phyloP scores from a whole-genome alignment of 2,113 vertebrate species.

The Xiphias gladius region DNA sequence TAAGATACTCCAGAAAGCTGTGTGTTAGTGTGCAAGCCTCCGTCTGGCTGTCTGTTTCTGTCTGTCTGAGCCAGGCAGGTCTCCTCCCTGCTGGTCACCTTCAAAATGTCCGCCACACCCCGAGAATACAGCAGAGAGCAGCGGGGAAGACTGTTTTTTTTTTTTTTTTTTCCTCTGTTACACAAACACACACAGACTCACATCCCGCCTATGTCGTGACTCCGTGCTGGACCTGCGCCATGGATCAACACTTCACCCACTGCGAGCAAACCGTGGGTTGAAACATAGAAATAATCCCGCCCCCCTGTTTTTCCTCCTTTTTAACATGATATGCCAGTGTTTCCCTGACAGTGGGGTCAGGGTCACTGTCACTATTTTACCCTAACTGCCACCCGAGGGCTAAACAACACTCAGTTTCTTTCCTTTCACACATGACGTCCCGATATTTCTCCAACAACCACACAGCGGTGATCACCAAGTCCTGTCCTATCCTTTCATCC shows the following conservation, averaged over 20 bases:
- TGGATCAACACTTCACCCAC: conserved; percentile 29
- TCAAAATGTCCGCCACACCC: conserved; percentile 63
- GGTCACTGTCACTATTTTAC: no score
- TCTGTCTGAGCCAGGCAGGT: conserved; percentile 6
- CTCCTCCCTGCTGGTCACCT: conserved; percentile 53
- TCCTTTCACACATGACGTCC: neutral
- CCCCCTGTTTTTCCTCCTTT: neutral
- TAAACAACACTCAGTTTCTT: no score
- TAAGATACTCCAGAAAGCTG: neutral
- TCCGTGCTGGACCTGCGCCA: conserved; percentile 34
- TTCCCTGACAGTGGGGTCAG: neutral
- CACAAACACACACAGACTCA: conserved; percentile 3
- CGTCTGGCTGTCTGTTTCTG: neutral
- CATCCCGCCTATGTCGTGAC: conserved; percentile 51
- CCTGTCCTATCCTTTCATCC: no score
- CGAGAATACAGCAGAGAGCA: neutral
- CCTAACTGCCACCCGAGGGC: no score
- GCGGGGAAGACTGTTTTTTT: neutral
- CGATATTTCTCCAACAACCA: no score
- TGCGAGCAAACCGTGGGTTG: neutral
- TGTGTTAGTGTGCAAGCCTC: neutral
- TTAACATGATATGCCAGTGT: neutral
- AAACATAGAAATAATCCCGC: conserved; percentile 1
- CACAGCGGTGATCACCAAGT: no score
- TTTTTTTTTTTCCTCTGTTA: no score